Evolutionary conservation across 1,140 invertebrate species (phyloP).

Genomic region (Meteorus sp.): DNA sequence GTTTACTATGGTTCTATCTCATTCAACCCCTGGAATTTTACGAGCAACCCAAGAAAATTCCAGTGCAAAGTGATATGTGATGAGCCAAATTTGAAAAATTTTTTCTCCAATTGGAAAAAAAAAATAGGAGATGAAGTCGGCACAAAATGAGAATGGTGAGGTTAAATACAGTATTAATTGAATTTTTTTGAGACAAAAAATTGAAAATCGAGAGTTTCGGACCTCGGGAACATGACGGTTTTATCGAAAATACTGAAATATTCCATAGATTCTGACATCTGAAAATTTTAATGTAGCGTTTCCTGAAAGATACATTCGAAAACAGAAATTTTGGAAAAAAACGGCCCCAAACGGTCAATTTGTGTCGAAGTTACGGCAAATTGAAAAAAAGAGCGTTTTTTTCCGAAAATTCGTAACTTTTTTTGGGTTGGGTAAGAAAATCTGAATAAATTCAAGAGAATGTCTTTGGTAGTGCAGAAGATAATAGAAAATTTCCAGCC

Average conservation of each 20-base stretch:
- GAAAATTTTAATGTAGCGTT: constrained; percentile 5
- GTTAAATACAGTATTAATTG: constrained; percentile 16
- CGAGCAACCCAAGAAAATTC: constrained; percentile 1
- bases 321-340: background rate
- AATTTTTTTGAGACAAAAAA: constrained; percentile 21
- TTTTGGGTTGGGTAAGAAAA: background rate
- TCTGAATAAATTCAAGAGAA: background rate
- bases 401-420: background rate
- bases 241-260: constrained; percentile 21
- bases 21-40: background rate
- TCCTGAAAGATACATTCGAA: background rate
- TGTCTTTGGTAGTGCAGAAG: background rate
- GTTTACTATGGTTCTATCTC: background rate
- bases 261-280: constrained; percentile 9
- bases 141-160: background rate
- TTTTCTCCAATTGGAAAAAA: constrained; percentile 16
- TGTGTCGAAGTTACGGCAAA: background rate
- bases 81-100: background rate
- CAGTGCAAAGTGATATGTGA: background rate
- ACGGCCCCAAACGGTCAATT: background rate
- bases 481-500: background rate
- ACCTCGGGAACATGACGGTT: constrained; percentile 22
- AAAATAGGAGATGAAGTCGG: constrained; percentile 10
- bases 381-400: background rate
- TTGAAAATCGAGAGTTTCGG: constrained; percentile 9